Percentiles rank a stretch among this genome's conserved stretches.
These are phyloP conservation scores for Stichopus horrens DNA, from an alignment of 53 echinoderm and acorn worm genomes.

Conservation along the genomic window DNA sequence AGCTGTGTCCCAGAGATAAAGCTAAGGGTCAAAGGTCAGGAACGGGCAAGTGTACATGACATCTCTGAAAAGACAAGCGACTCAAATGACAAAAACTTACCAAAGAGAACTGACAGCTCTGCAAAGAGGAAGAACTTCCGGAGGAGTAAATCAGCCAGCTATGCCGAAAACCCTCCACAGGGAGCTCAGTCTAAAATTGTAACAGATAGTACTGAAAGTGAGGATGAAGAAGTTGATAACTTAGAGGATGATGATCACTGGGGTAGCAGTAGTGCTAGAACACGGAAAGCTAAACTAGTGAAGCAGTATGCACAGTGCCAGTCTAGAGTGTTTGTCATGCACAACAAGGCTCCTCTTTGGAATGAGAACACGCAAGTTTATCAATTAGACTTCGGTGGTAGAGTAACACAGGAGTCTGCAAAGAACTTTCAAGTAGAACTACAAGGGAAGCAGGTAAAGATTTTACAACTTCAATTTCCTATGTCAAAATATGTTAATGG, in stretches of 20 bases:
- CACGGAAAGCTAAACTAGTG: constrained; percentile 90
- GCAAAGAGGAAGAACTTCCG: constrained; percentile 36
- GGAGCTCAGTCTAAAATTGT: constrained; percentile 26
- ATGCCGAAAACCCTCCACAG: constrained; percentile 17
- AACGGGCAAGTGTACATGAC: constrained; percentile 17
- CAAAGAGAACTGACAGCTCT: constrained; percentile 12
- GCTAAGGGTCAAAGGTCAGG: constrained; percentile 23
- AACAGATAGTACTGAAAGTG: constrained; percentile 81
- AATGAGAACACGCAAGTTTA: constrained; percentile 97
- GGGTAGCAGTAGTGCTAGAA: constrained; percentile 70
- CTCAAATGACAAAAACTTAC: not conserved
- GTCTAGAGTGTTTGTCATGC: constrained; percentile 86
- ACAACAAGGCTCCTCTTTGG: constrained; percentile 98
- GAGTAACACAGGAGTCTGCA: constrained; percentile 97
- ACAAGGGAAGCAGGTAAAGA: constrained; percentile 87
- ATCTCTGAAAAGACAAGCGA: constrained; percentile 21
- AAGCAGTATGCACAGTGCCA: constrained; percentile 91
- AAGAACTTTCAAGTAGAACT: constrained; percentile 99
- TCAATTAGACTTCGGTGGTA: constrained; percentile 98
- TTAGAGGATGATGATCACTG: constrained; percentile 61
- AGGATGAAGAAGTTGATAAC: constrained; percentile 55
- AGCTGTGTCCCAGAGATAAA: constrained; percentile 19
- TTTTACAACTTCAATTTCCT: no score
- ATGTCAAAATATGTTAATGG: no score
- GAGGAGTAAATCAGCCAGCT: constrained; percentile 43